A percentile compares a stretch with the other conserved stretches of the same genome.
Evolutionary conservation across 2,113 vertebrate genomes (phyloP).

Genomic region (Myocastor coypus): DNA sequence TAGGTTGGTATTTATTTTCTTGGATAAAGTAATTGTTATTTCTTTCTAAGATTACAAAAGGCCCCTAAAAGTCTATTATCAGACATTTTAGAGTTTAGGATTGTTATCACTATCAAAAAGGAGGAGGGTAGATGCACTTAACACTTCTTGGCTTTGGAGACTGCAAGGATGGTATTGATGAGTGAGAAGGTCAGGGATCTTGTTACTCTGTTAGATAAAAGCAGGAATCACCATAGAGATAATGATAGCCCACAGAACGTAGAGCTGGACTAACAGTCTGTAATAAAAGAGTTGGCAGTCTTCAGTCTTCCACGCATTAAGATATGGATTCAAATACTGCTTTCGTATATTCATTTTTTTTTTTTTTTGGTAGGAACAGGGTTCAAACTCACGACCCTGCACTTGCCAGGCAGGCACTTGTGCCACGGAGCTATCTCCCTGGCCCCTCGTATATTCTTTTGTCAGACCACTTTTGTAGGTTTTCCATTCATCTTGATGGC

Average conservation of each 20-base stretch:
- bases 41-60: not conserved
- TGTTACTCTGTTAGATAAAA: not conserved
- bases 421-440: no score
- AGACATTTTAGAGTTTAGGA: not conserved
- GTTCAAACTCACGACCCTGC: no score
- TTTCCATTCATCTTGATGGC: not conserved
- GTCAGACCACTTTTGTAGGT: not conserved
- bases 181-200: not conserved
- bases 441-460: slow-evolving; percentile 32
- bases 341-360: slow-evolving; percentile 44
- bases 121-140: not conserved
- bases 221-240: not conserved
- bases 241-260: not conserved
- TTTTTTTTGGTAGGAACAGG: no score
- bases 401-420: no score
- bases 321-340: not conserved
- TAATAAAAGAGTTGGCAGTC: not conserved
- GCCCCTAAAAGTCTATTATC: not conserved
- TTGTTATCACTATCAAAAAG: not conserved
- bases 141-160: not conserved
- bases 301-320: not conserved
- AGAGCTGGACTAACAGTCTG: not conserved
- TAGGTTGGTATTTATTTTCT: not conserved
- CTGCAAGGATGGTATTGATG: not conserved
- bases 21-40: not conserved